A percentile compares a stretch with the other conserved stretches of the same genome.
phyloP scores from a whole-genome alignment of 2,888 invertebrate genomes.

The Cryptosula pallasiana region DNA sequence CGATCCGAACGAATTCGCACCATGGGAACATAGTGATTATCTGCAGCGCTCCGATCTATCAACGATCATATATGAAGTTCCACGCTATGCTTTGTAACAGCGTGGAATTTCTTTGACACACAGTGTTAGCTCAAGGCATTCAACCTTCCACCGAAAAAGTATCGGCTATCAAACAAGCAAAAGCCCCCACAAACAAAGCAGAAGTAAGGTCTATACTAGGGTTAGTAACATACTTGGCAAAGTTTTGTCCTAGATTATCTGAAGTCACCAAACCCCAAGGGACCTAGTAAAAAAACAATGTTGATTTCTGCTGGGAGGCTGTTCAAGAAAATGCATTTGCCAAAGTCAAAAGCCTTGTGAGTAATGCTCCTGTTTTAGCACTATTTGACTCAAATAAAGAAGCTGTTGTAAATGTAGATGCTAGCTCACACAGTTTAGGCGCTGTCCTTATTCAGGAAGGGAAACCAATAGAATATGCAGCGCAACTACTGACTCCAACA shows the following conservation, averaged over 20 bases:
- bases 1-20: too few relatives aligned
- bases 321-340: neutral
- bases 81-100: too few relatives aligned
- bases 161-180: neutral
- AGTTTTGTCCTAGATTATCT: constrained; percentile 9
- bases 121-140: neutral
- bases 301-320: neutral
- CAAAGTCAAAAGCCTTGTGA: neutral
- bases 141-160: neutral
- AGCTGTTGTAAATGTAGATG: neutral
- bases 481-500: neutral
- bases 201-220: constrained; percentile 18
- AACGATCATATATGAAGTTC: too few relatives aligned
- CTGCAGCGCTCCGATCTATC: too few relatives aligned
- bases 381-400: constrained; percentile 7
- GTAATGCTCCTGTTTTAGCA: neutral
- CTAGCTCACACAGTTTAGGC: neutral
- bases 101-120: neutral
- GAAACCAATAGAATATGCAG: constrained; percentile 6
- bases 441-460: neutral
- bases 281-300: neutral
- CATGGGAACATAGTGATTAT: too few relatives aligned
- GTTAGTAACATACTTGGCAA: constrained; percentile 19
- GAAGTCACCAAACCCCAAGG: constrained; percentile 1
- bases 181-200: neutral